phyloP scores from a whole-genome alignment of 2,797 vertebrate genomes.

The Coendou prehensilis region DNA sequence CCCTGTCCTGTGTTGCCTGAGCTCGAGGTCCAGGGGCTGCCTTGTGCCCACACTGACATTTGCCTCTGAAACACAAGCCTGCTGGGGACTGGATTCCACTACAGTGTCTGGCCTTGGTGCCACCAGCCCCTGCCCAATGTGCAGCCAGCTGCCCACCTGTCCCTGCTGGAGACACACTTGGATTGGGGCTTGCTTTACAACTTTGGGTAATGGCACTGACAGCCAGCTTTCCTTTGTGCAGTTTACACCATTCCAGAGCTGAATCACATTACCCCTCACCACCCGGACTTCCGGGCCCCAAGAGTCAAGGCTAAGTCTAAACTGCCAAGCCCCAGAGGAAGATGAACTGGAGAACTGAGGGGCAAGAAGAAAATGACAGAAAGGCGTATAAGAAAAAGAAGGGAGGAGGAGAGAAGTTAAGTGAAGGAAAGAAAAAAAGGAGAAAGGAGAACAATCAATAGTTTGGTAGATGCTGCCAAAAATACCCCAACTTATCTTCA shows the following conservation, averaged over 20 bases:
- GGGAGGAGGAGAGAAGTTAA: background rate
- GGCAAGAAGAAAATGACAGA: background rate
- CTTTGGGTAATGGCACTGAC: background rate
- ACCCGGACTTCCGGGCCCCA: background rate
- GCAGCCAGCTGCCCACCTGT: background rate
- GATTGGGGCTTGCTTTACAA: background rate
- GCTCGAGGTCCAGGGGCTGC: background rate
- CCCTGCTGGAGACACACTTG: background rate
- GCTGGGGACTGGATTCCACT: fast-evolving
- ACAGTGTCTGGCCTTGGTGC: background rate
- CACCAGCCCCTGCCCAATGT: no score
- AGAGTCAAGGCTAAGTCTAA: background rate
- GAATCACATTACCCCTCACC: background rate
- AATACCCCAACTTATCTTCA: background rate
- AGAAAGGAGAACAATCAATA: background rate
- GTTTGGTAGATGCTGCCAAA: background rate
- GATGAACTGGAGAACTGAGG: background rate
- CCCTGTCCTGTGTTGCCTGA: background rate
- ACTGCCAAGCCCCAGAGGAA: background rate
- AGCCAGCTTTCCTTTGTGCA: background rate
- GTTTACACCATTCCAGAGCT: background rate
- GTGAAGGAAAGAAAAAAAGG: background rate
- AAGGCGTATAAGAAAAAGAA: background rate
- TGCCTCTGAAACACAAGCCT: background rate
- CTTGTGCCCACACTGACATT: background rate